Conservation (phyloP, 2,113 vertebrate species). For the Centrocercus urophasianus region DNA sequence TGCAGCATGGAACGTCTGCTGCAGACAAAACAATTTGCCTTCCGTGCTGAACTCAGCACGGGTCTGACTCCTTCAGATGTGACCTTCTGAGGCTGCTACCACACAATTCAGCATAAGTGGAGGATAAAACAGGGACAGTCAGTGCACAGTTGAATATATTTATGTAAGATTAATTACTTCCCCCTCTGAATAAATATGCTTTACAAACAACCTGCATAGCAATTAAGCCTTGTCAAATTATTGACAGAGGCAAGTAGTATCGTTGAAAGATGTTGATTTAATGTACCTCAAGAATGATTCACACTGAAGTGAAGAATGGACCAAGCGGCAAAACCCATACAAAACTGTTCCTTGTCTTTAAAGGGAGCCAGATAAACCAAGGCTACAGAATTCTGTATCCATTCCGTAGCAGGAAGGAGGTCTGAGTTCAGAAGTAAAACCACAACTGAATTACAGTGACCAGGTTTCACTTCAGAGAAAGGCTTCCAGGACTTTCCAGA, state of each 20-base stretch:
- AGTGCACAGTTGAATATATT: neutral
- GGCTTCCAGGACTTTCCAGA: neutral
- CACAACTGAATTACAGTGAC: neutral
- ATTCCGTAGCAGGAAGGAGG: neutral
- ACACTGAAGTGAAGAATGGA: neutral
- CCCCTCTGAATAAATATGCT: constrained; percentile 27
- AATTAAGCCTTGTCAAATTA: constrained; percentile 12
- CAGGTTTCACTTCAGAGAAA: neutral
- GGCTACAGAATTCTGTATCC: neutral
- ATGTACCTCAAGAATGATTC: neutral
- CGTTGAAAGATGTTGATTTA: neutral
- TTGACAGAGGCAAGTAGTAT: neutral
- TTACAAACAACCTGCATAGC: neutral
- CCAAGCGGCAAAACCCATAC: neutral
- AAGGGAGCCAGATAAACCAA: neutral
- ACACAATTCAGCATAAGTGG: neutral
- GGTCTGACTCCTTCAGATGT: neutral
- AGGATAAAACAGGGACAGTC: neutral
- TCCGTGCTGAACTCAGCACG: neutral
- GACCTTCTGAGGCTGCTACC: neutral
- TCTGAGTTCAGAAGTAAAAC: neutral
- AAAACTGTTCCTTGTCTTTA: neutral
- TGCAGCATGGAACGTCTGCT: neutral
- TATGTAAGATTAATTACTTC: constrained; percentile 15
- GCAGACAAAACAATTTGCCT: neutral